Evolutionary conservation across 2,888 invertebrate species (phyloP).

Genomic region (Hirtodrosophila histrioides): DNA sequence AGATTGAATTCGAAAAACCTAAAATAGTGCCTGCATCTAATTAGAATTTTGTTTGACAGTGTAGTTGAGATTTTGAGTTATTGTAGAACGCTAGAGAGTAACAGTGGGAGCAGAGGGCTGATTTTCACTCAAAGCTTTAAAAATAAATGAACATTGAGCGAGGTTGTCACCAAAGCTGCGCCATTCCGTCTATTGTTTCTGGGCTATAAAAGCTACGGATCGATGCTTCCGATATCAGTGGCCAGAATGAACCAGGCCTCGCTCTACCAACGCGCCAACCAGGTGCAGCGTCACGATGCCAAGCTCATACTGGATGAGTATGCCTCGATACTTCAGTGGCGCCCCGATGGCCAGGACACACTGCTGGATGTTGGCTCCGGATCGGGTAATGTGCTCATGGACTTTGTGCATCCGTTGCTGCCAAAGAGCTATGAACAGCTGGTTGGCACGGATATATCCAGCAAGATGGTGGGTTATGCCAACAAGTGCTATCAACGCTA

Average conservation of each 20-base stretch:
- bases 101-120: too few species aligned
- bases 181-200: conserved; percentile 19
- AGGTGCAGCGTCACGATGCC: conserved; percentile 89
- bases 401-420: conserved; percentile 87
- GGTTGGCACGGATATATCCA: conserved; percentile 89
- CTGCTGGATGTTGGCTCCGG: conserved; percentile 91
- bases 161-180: conserved; percentile 27
- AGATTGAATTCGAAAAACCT: too few species aligned
- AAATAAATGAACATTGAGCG: conserved; percentile 50
- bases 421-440: conserved; percentile 86
- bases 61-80: conserved; percentile 15
- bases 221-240: conserved; percentile 45
- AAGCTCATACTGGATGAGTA: conserved; percentile 88
- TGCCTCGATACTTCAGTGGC: conserved; percentile 86
- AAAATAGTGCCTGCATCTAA: too few species aligned
- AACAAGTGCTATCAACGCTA: conserved; percentile 85
- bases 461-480: conserved; percentile 89
- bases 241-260: conserved; percentile 87
- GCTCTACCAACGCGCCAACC: conserved; percentile 88
- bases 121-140: conserved; percentile 49
- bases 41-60: conserved; percentile 13
- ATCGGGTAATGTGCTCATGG: conserved; percentile 88
- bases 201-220: conserved; percentile 57
- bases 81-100: not conserved
- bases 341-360: conserved; percentile 84